Evolutionary conservation across 2,113 vertebrate genomes (phyloP).

Genomic region (Macrotis lagotis): DNA sequence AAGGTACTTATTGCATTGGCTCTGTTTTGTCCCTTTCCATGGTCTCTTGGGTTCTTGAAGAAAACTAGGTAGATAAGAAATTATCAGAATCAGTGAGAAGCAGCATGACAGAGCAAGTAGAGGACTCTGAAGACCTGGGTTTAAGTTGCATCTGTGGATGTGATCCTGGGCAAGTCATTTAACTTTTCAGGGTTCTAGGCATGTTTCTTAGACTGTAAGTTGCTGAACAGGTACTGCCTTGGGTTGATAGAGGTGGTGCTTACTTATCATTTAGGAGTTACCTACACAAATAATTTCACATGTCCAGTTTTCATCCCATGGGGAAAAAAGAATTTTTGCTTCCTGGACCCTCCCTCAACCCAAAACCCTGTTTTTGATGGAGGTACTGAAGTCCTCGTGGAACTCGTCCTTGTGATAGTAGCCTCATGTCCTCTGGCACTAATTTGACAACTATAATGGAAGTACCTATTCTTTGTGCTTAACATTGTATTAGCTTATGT

Average conservation of each 20-base stretch:
- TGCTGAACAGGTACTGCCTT: not conserved
- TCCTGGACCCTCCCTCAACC: not conserved
- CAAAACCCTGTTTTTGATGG: not conserved
- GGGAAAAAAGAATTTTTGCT: not conserved
- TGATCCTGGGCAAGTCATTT: not conserved
- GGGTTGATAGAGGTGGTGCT: not conserved
- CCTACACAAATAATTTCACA: not conserved
- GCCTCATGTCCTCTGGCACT: not conserved
- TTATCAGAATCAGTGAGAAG: not conserved
- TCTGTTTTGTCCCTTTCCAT: not conserved
- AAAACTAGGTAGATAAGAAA: not conserved
- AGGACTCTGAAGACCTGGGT: not conserved
- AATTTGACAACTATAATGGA: not conserved
- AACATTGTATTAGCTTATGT: not conserved
- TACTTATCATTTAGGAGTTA: not conserved
- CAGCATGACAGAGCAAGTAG: not conserved
- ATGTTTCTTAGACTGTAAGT: not conserved
- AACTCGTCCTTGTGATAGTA: not conserved
- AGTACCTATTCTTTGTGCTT: not conserved
- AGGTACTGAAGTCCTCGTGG: not conserved
- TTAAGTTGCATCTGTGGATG: not conserved
- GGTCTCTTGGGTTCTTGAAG: not conserved
- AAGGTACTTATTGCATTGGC: not conserved
- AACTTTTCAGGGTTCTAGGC: not conserved
- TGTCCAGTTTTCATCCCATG: not conserved